phyloP scores from a whole-genome alignment of 2,888 invertebrate species.

The Aphodius granarius region DNA sequence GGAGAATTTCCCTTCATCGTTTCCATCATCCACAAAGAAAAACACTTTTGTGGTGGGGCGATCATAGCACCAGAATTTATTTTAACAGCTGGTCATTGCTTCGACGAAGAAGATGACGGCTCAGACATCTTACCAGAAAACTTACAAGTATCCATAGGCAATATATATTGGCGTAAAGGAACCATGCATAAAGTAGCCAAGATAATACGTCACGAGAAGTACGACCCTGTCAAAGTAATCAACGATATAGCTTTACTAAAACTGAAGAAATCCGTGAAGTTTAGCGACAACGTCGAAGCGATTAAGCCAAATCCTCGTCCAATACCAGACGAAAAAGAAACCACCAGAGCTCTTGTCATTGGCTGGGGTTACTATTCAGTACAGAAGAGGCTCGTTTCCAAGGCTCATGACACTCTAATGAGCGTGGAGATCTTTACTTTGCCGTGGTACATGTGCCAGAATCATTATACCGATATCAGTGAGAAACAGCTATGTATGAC shows the following conservation, averaged over 20 bases:
- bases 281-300: neutral
- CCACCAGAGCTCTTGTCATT: neutral
- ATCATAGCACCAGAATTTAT: constrained; percentile 22
- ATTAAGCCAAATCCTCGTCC: neutral
- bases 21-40: neutral
- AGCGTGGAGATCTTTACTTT: neutral
- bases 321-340: neutral
- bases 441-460: neutral
- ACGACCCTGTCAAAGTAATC: constrained; percentile 10
- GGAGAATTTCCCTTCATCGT: constrained; percentile 4
- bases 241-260: constrained; percentile 23
- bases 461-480: constrained; percentile 1
- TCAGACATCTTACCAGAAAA: neutral
- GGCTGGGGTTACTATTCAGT: neutral
- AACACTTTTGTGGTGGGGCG: constrained; percentile 21
- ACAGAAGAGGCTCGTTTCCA: neutral
- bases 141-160: constrained; percentile 19
- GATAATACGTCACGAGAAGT: constrained; percentile 22
- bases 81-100: constrained; percentile 27
- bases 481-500: neutral
- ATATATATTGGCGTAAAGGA: constrained; percentile 6
- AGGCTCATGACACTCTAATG: neutral
- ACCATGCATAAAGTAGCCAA: constrained; percentile 1
- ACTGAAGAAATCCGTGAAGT: neutral
- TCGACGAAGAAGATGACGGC: constrained; percentile 2